These are phyloP conservation scores for Marcusenius ussheri DNA, from an alignment of 2,113 vertebrate species.

Conservation along the genomic window DNA sequence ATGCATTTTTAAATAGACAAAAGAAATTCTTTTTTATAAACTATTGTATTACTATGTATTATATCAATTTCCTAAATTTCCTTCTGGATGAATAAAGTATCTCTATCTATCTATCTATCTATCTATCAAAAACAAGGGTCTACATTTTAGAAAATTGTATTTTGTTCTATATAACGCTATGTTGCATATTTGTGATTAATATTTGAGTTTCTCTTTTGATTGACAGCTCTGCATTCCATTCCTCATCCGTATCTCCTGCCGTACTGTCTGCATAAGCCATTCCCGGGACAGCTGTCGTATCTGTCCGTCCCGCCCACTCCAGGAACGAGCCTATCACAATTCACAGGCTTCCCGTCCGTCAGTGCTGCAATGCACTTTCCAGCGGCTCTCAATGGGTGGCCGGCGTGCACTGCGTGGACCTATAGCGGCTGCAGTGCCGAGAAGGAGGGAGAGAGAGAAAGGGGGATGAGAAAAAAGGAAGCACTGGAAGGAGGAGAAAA, in stretches of 20 bases:
- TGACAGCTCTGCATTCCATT: slow-evolving; percentile 40
- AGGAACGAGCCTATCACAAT: slow-evolving; percentile 35
- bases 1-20: background rate
- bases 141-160: background rate
- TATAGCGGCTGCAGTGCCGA: slow-evolving; percentile 28
- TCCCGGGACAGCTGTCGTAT: slow-evolving; percentile 39
- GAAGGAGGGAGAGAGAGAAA: slow-evolving; percentile 17
- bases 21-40: background rate
- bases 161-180: background rate
- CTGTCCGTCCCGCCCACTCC: slow-evolving; percentile 31
- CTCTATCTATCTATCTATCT: too few relatives aligned
- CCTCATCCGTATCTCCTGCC: slow-evolving; percentile 51
- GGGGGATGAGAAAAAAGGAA: background rate
- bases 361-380: slow-evolving; percentile 24
- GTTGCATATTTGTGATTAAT: background rate
- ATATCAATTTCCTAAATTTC: background rate
- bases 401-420: slow-evolving; percentile 27
- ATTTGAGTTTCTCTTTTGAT: slow-evolving; percentile 23
- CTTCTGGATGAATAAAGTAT: too few relatives aligned
- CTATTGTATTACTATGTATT: background rate
- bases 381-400: slow-evolving; percentile 4
- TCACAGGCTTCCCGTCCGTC: slow-evolving; percentile 27
- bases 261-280: slow-evolving; percentile 49
- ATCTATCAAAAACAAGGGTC: background rate
- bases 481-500: background rate